Evolutionary conservation across 2,113 vertebrate species (phyloP), one percentile per base, ranked within the genome.

Genomic region (Cricetomys ansorgei): DNA sequence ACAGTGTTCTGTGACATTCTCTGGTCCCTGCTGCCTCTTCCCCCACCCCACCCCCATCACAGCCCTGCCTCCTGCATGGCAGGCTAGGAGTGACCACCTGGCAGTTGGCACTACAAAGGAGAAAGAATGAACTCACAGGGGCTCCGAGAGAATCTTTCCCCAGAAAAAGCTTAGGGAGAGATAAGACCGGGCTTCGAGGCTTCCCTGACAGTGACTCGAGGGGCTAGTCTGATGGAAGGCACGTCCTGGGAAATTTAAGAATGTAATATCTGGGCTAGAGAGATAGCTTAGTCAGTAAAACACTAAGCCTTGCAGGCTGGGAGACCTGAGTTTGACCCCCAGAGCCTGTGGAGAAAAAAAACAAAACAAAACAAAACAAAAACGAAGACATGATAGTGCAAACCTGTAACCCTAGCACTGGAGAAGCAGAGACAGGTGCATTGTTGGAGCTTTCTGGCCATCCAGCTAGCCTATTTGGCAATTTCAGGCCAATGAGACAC

Each of bases 1-100:
- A 89, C 96, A 80, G 88, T 79, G 79, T 97, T 96, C 97, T 70
- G 34, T 88, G 87, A 90, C 94, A 76, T 83, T 94, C 92, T 70
- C 62, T 17, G n/a, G 50, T 55, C 93, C 86, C 87, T 93, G 62
- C 57, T 67, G 73, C 62, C 69, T 70, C 53, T 50, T 75, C 59
- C 50, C 11, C 34, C 77, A 57, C 80, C 85, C 83, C 37, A 13
- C 79, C 79, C 83, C 80, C 59, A n/a, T 53, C 31, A 34, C 29
- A 43, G 76, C 13, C 76, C 76, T 95, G 91, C 80, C 88, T 86
- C 76, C 5, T 40, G 69, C 25, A 29, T 8, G 59, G 86, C 19
- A 88, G 91, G 73, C 65, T 2, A 81, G 55, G n/a, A 87, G 77
- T 88, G 91, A 75, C 93, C 89, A 87, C 34, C 72, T 53, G 29